phyloP scores from a whole-genome alignment of 1,140 invertebrate species.

The Drosophila melanica region DNA sequence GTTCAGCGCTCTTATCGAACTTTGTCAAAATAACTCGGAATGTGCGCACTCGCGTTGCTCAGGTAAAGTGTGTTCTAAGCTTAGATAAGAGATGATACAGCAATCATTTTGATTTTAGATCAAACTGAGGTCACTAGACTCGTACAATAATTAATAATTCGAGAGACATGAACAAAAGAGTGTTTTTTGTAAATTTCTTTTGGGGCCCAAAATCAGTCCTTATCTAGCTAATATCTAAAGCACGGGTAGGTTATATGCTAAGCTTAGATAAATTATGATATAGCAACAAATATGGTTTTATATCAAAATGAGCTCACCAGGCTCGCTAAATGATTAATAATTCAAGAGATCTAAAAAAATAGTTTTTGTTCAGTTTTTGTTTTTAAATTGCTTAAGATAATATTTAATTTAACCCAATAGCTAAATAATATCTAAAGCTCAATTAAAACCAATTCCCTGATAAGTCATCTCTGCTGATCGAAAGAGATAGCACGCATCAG shows the following conservation, averaged over 20 bases:
- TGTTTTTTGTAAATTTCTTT: neutral
- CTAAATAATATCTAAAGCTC: too few species aligned
- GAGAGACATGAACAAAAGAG: neutral
- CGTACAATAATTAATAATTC: neutral
- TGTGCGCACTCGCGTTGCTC: slow-evolving; percentile 5
- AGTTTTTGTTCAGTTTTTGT: neutral
- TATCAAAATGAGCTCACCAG: neutral
- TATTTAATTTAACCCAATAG: too few species aligned
- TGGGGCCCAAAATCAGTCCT: too few species aligned
- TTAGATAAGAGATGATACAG: slow-evolving; percentile 18
- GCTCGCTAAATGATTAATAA: neutral
- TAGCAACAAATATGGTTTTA: neutral
- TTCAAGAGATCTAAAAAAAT: neutral
- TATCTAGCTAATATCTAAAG: too few species aligned
- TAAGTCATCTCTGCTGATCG: neutral
- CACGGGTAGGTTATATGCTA: slow-evolving; percentile 9
- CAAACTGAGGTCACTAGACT: neutral
- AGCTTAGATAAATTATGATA: slow-evolving; percentile 23
- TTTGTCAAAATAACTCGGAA: slow-evolving; percentile 16
- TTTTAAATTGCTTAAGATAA: neutral
- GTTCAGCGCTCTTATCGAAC: slow-evolving; percentile 22
- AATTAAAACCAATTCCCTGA: neutral
- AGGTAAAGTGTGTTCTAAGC: slow-evolving; percentile 16
- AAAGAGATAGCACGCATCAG: neutral
- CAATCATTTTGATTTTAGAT: slow-evolving; percentile 3